Base-by-base conservation (phyloP, 2,797 vertebrate genomes). In the Decapterus maruadsi region DNA sequence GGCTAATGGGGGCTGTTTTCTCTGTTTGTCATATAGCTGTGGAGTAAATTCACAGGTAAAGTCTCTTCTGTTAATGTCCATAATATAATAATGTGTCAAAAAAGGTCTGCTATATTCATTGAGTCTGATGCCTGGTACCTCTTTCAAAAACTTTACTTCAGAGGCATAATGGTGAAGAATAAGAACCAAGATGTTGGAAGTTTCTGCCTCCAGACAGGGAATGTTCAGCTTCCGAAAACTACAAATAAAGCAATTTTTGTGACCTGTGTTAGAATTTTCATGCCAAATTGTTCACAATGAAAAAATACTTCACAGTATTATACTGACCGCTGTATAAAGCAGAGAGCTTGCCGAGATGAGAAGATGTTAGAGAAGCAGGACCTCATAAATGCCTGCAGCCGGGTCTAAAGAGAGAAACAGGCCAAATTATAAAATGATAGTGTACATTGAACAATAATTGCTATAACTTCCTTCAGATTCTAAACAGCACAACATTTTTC, bases 361-460 rank as follows among this genome's bases (percentile, higher is more conserved):
- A 90, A 63, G 74, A 96, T 95, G 80, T 92, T 95, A 74, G 82
- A 90, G 86, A 97, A 96, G 84, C 89, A 92, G 67, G 72, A 90
- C 77, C 46, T 91, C 95, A 96, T 96, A 89, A 97, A 96, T 20
- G 59, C 70, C 80, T 92, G 93, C 43, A 97, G 87, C 82, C 96
- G 92, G 14, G 81, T 38, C 96, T 97, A 83, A 86, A 89, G 22
- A 80, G 42, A 71, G 75, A 0, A 26, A 72, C 6, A 42, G 10
- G 2, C 6, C 48, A 29, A 16, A 19, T 12, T 11, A 31, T 13
- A 51, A 57, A 40, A 65, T 19, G 16, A 43, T 2, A 4, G 38
- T 45, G 31, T 34, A 34, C 10, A 16, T 19, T 31, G 53, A 78
- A 76, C 19, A 70, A 72, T n/a, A 22, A 6, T 34, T 3, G 42